A percentile compares a stretch with the other conserved stretches of the same genome.
These are phyloP conservation scores for Anabas testudineus DNA, from an alignment of 2,797 vertebrate genomes.

Conservation along the genomic window DNA sequence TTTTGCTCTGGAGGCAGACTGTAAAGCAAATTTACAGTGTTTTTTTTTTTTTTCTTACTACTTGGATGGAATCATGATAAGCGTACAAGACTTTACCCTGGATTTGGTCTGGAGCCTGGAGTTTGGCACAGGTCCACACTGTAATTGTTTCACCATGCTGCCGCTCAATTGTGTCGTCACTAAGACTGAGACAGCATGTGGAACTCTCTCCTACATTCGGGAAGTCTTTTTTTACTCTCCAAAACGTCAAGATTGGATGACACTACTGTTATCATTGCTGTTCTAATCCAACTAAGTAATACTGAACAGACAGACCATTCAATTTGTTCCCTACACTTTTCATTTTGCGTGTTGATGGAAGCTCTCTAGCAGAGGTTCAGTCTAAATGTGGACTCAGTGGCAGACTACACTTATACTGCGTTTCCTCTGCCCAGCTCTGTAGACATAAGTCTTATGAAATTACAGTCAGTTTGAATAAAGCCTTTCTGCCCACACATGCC, in stretches of 20 bases:
- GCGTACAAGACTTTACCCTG: slow-evolving; percentile 46
- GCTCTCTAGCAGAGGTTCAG: slow-evolving; percentile 22
- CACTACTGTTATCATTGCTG: slow-evolving; percentile 46
- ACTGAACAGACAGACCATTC: slow-evolving; percentile 31
- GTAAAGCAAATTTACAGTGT: slow-evolving; percentile 30
- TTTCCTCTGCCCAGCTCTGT: too few relatives aligned
- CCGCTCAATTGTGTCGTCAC: slow-evolving; percentile 42
- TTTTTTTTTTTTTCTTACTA: slow-evolving; percentile 4
- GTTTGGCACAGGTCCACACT: slow-evolving; percentile 53
- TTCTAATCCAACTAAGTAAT: slow-evolving; percentile 24
- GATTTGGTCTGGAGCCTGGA: slow-evolving; percentile 64
- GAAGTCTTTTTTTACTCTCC: slow-evolving; percentile 40
- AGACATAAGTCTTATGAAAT: too few relatives aligned
- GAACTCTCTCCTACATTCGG: slow-evolving; percentile 16
- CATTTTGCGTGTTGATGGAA: slow-evolving; percentile 40
- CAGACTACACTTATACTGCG: slow-evolving; percentile 14
- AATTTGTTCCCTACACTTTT: slow-evolving; percentile 52
- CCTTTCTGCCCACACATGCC: too few relatives aligned
- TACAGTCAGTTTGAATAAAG: too few relatives aligned
- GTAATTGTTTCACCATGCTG: slow-evolving; percentile 75
- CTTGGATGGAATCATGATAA: slow-evolving; percentile 58
- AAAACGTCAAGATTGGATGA: slow-evolving; percentile 36
- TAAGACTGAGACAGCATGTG: slow-evolving; percentile 28
- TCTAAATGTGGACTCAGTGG: slow-evolving; percentile 43
- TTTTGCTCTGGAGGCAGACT: slow-evolving; percentile 47